phyloP scores from a whole-genome alignment of 2,888 invertebrate species.

The Criorhina ranunculi region DNA sequence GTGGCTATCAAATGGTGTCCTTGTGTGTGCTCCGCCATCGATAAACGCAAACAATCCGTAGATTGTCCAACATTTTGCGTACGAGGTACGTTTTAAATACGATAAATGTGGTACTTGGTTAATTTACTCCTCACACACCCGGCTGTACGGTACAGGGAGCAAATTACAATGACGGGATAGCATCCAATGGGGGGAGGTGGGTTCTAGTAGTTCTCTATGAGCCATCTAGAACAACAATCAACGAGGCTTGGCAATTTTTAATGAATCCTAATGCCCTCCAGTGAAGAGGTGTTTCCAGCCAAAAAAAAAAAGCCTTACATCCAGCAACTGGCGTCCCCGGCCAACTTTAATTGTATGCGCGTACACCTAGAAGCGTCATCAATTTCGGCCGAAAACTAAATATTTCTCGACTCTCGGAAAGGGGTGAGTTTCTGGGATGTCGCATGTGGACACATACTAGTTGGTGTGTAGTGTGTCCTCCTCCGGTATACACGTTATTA shows the following conservation, averaged over 20 bases:
- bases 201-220: neutral
- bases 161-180: constrained; percentile 21
- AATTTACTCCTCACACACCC: constrained; percentile 43
- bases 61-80: constrained; percentile 57
- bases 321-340: constrained; percentile 34
- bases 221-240: constrained; percentile 36
- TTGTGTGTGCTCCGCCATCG: constrained; percentile 41
- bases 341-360: constrained; percentile 58
- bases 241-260: constrained; percentile 64
- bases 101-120: constrained; percentile 54
- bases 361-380: constrained; percentile 64
- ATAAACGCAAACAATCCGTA: constrained; percentile 41
- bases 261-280: constrained; percentile 68
- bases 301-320: constrained; percentile 55
- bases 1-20: constrained; percentile 22
- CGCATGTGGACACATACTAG: constrained; percentile 69
- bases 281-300: constrained; percentile 54
- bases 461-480: constrained; percentile 29
- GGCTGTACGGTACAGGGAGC: constrained; percentile 29
- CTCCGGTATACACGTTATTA: constrained; percentile 63
- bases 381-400: constrained; percentile 65
- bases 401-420: constrained; percentile 40
- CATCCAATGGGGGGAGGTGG: neutral
- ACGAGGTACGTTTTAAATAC: constrained; percentile 56
- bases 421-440: constrained; percentile 55